A percentile compares a stretch with the other conserved stretches of the same genome.
Evolutionary conservation across 64 coral and sea anemone genomes (phyloP).

Genomic region (Porites australiensis): DNA sequence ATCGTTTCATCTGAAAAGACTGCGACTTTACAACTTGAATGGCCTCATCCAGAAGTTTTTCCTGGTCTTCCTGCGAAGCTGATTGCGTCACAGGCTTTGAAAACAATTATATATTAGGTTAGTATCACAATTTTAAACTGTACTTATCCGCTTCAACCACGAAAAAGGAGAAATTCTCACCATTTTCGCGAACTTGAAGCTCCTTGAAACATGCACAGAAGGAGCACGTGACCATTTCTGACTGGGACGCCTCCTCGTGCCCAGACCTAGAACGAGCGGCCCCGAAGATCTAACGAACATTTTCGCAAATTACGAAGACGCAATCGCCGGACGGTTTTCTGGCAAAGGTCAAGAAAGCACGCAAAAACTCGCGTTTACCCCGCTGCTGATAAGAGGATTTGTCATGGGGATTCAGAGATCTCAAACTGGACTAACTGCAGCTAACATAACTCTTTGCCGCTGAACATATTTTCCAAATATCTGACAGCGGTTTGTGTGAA

Average conservation of each 20-base stretch:
- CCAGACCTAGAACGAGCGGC: slow-evolving; percentile 12
- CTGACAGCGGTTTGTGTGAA: background rate
- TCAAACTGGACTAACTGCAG: too few species aligned
- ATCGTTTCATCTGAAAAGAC: slow-evolving; percentile 99
- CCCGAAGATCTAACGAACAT: slow-evolving; percentile 20
- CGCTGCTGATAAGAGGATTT: background rate
- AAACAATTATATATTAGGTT: slow-evolving; percentile 5
- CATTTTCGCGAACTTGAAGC: slow-evolving; percentile 26
- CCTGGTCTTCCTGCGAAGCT: slow-evolving; percentile 93
- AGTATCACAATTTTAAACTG: background rate
- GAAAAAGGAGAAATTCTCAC: slow-evolving; percentile 42
- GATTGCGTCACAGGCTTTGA: slow-evolving; percentile 76
- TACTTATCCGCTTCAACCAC: background rate
- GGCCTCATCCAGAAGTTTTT: slow-evolving; percentile 97
- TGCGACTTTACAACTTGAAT: slow-evolving; percentile 99
- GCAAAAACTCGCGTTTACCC: background rate
- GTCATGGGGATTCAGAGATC: background rate
- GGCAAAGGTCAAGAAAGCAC: background rate
- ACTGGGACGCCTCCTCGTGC: slow-evolving; percentile 17
- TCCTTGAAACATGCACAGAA: slow-evolving; percentile 39
- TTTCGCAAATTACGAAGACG: slow-evolving; percentile 36
- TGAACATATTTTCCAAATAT: background rate
- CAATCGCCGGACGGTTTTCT: background rate
- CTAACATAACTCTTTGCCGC: background rate
- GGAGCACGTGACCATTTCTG: slow-evolving; percentile 54